A percentile compares a stretch with the other conserved stretches of the same genome.
phyloP scores from a whole-genome alignment of 2,797 vertebrate genomes.

The Lepus oiostolus region DNA sequence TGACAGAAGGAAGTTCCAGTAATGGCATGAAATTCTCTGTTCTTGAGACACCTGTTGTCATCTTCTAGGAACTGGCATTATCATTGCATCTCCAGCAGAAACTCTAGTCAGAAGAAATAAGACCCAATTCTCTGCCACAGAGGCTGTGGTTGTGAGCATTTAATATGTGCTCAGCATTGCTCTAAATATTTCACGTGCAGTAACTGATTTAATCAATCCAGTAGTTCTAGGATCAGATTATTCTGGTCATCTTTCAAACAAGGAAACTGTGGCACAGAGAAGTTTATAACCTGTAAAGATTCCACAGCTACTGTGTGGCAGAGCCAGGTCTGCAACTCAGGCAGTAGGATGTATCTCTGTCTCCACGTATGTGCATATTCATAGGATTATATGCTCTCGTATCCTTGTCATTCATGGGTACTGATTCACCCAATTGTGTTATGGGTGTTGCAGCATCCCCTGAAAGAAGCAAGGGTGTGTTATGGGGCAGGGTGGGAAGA shows the following conservation, averaged over 20 bases:
- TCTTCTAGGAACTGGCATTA: not conserved
- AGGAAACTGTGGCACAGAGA: not conserved
- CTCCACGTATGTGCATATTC: rapidly evolving
- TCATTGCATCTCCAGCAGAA: not conserved
- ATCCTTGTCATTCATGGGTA: not conserved
- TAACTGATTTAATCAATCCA: not conserved
- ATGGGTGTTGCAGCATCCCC: not conserved
- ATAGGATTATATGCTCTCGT: rapidly evolving
- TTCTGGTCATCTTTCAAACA: not conserved
- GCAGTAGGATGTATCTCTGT: not conserved
- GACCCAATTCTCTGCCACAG: not conserved
- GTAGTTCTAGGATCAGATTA: not conserved
- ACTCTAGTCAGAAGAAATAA: not conserved
- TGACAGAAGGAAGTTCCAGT: not conserved
- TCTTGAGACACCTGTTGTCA: not conserved
- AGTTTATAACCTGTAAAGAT: too few relatives aligned
- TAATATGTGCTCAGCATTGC: not conserved
- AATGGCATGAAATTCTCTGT: not conserved
- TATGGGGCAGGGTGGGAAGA: not conserved
- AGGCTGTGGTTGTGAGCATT: not conserved
- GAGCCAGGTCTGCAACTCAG: not conserved
- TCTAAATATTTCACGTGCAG: not conserved
- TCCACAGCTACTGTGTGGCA: not conserved
- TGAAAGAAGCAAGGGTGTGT: not conserved
- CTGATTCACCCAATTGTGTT: not conserved